Base-by-base conservation (phyloP, 1,140 invertebrate species). In the Trinorchestia longiramus region DNA sequence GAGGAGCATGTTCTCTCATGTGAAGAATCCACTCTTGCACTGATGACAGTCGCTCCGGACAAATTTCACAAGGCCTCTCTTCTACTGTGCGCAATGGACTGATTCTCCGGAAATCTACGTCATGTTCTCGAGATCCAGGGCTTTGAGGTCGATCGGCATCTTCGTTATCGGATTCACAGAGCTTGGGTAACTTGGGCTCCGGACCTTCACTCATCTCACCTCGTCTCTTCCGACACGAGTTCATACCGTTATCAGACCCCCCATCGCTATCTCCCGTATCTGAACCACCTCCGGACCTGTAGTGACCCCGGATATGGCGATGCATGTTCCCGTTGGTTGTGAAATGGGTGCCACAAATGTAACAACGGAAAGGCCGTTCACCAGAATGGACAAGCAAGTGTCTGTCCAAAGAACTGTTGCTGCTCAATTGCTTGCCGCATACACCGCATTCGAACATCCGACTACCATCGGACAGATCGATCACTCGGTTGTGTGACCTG, bases 301-400 rank as follows among this genome's bases (percentile, higher is more conserved):
- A 97, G 97, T 98, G 98, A 0, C 98, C 98, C 95, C 98, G 97
- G 97, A 98, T 98, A 97, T 99, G 99, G 44, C 98, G 97, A 97
- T 99, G 98, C 98, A 99, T 99, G 97, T 99, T 99, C 40, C 98
- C 98, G 97, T 99, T 99, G 4, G 98, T 99, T 53, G 98, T 99
- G 97, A 99, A 99, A 4, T 98, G 98, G 97, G 98, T 98, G 43
- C 98, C 98, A 97, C 98, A 99, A 96, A 98, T 98, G 97, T 98
- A 98, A 97, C 99, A 99, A 97, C 98, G 98, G 97, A 98, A 98
- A 1, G 98, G 98, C 0, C 98, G 97, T 97, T 98, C 98, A 0
- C 98, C 98, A 0, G 98, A 98, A 97, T 98, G 98, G 0, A 98
- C 98, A 47, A 98, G 97, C 96, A 98, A 98, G 97, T 99, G 98